Evolutionary conservation across 2,888 invertebrate species (phyloP), one percentile per base, ranked within the genome.

Genomic region (Microctonus brassicae): DNA sequence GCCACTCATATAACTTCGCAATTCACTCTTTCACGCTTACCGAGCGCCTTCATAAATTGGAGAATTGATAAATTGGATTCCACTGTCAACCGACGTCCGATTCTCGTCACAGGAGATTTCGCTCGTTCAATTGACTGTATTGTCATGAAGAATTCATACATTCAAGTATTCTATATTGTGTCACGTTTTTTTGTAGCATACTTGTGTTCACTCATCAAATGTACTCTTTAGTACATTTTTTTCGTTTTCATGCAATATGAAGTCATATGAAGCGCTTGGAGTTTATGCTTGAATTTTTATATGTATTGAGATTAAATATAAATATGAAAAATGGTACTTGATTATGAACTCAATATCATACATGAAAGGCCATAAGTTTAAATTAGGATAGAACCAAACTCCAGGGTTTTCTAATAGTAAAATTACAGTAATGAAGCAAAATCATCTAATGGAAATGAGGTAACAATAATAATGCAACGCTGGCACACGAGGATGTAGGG

Each of bases 1-100:
- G 20, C 17, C 26, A 47, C 64, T 33, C 20, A 13, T 39, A 61
- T n/a, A 47, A 42, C 62, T 39, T 26, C 36, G 11, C 39, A 42
- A 29, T 20, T 34, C 26, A 62, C 57, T 26, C 67, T 62, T 61
- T 67, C 53, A n/a, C 39, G 55, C 34, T 42, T 39, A 39, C 6
- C 70, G 70, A 61, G 66, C 66, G 58, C 60, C 61, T 70, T 65
- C 39, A 71, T 67, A 62, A 71, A 71, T 71, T 71, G 67, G 67
- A 29, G 67, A 34, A 67, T 62, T 71, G 71, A 67, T 71, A 67
- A 71, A 71, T 71, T 71, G 67, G 61, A 71, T 71, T 39, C 67
- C 71, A 62, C 62, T 67, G 53, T 71, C 66, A 62, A 53, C 57
- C 61, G 61, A 67, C 62, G 60, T 39, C 39, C 64, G 52, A 65